Conservation (phyloP, 2,113 vertebrate genomes). For the Bothrops jararaca region DNA sequence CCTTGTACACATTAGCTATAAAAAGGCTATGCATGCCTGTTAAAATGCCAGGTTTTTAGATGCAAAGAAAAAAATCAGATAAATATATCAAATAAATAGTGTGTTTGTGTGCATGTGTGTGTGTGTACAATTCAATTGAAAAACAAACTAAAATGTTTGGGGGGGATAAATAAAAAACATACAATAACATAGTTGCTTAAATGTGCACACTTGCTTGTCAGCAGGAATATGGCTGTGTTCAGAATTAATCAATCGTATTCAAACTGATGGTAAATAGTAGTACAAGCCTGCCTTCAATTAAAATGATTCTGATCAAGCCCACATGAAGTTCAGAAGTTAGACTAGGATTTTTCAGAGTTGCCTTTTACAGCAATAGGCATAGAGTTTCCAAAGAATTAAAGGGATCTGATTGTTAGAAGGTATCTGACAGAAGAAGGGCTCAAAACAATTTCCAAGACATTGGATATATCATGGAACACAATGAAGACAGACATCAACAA, state of each 20-base stretch:
- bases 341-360: background rate
- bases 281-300: background rate
- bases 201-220: background rate
- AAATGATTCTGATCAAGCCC: background rate
- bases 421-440: background rate
- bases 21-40: background rate
- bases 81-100: background rate
- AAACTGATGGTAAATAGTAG: background rate
- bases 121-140: too few species aligned
- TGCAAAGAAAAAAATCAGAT: background rate
- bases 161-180: background rate
- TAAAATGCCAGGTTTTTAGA: background rate
- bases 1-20: background rate
- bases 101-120: too few species aligned
- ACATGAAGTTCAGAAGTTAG: background rate
- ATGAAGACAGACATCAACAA: background rate
- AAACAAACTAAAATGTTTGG: too few species aligned
- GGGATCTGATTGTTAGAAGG: background rate
- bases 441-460: background rate
- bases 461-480: background rate
- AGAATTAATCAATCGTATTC: background rate
- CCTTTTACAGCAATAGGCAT: background rate
- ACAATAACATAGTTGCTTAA: background rate
- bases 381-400: background rate
- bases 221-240: background rate